Conservation (phyloP, 2,888 invertebrate genomes). For the Apantesis nais region DNA sequence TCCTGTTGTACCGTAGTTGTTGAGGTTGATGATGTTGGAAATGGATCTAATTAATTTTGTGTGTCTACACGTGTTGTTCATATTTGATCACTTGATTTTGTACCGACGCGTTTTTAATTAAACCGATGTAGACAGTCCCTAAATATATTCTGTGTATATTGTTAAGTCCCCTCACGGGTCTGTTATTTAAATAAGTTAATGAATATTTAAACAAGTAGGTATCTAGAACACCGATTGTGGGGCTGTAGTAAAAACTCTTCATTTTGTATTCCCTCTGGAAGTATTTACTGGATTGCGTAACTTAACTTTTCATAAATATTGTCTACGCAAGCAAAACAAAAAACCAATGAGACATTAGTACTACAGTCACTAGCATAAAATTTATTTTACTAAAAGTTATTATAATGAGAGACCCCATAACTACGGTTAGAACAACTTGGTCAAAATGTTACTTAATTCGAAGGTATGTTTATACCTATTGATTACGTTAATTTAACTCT, state of each 20-base stretch:
- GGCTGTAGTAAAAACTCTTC: slow-evolving; percentile 12
- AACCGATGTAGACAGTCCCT: slow-evolving; percentile 17
- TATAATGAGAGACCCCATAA: not conserved
- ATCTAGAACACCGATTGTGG: slow-evolving; percentile 9
- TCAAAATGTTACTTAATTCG: not conserved
- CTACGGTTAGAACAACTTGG: too few species aligned
- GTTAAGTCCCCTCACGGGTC: slow-evolving; percentile 24
- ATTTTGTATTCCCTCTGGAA: slow-evolving; percentile 17
- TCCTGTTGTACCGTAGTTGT: slow-evolving; percentile 18
- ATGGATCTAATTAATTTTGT: slow-evolving; percentile 46
- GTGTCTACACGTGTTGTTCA: slow-evolving; percentile 24
- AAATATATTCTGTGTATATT: slow-evolving; percentile 25
- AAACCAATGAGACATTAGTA: not conserved
- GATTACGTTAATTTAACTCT: not conserved
- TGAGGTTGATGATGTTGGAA: slow-evolving; percentile 34
- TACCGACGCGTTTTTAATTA: slow-evolving; percentile 40
- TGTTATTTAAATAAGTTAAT: slow-evolving; percentile 30
- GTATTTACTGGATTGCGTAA: slow-evolving; percentile 6
- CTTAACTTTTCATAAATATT: slow-evolving; percentile 10
- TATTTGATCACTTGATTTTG: slow-evolving; percentile 41
- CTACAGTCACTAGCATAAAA: not conserved
- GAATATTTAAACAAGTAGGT: slow-evolving; percentile 28
- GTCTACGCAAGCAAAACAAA: not conserved
- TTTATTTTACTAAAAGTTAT: not conserved
- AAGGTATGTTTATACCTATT: not conserved